A percentile compares a stretch with the other conserved stretches of the same genome.
Evolutionary conservation across 2,113 vertebrate species (phyloP).

Genomic region (Hydropotes inermis): DNA sequence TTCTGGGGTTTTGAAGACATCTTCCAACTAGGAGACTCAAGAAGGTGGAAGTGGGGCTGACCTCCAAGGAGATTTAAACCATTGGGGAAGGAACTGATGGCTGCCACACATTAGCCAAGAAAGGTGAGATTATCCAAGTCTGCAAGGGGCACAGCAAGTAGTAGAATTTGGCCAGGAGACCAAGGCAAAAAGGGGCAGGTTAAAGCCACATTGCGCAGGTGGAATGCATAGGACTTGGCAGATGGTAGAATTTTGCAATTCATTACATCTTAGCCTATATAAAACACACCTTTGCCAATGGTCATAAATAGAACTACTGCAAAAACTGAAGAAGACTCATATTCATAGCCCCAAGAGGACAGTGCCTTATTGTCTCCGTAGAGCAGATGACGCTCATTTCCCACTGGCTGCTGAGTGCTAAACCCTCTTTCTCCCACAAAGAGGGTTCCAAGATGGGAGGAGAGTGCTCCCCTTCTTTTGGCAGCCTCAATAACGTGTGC

Average conservation of each 20-base stretch:
- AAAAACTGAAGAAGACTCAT: not conserved
- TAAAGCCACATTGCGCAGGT: not conserved
- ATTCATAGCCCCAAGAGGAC: not conserved
- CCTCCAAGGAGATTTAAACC: not conserved
- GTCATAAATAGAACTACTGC: not conserved
- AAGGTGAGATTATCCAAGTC: not conserved
- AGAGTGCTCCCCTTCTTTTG: not conserved
- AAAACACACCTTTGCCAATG: not conserved
- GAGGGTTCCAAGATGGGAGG: not conserved
- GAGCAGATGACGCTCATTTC: not conserved
- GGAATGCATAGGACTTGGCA: rapidly evolving
- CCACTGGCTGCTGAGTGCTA: not conserved
- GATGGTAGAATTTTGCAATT: not conserved
- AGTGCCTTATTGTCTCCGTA: not conserved
- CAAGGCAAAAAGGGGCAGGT: not conserved
- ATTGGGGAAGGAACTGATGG: not conserved
- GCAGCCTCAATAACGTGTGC: not conserved
- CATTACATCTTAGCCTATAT: not conserved
- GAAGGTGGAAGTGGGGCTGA: not conserved
- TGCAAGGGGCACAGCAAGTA: no score
- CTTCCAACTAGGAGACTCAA: not conserved
- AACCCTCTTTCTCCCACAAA: not conserved
- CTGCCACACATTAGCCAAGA: not conserved
- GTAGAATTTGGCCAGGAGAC: not conserved
- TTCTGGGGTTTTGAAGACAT: not conserved